Base-by-base conservation (phyloP, 2,113 vertebrate species). In the Embiotoca jacksoni region DNA sequence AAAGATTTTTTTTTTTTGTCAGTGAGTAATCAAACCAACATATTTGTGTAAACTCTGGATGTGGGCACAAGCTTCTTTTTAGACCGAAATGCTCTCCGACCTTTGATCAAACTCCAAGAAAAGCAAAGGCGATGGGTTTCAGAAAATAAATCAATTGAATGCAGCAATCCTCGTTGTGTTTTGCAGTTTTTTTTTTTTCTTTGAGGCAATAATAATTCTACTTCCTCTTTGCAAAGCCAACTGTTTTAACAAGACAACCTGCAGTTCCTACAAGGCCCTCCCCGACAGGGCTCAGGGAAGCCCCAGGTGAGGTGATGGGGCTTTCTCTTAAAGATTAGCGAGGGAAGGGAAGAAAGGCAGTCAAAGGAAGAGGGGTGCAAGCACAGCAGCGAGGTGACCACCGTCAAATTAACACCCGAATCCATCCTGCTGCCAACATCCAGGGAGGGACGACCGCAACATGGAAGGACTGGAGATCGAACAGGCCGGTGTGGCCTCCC, bases 351-450 rank as follows among this genome's bases (percentile, higher is more conserved):
- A 6, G 35, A 82, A 82, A 84, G 81, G 72, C 86, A 84, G 89
- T 88, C 85, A 63, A 66, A 77, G 69, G 84, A 79, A 46, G 70
- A 82, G 82, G 82, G 78, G 46, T 82, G 89, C 86, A 84, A 87
- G 85, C 80, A 68, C 86, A 88, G 91, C 88, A 82, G 59, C 16
- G 80, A 74, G 78, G 54, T 72, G 59, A 88, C 74, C 87, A 81
- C 57, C 36, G 72, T 95, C 93, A 94, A 88, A 92, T 94, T 86
- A 92, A 94, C 89, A 91, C 87, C 55, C 13, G 59, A 70, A 93
- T 93, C 95, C 95, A 95, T 95, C 88, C 92, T 95, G 92, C 66
- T 88, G 79, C 89, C 78, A 80, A 82, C 82, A 89, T 89, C 83
- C 89, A 82, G 75, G 64, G 84, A 90, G 76, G 81, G 75, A 86